Conservation (phyloP, 2,797 vertebrate species). For the Sternarchorhynchus goeldii region DNA sequence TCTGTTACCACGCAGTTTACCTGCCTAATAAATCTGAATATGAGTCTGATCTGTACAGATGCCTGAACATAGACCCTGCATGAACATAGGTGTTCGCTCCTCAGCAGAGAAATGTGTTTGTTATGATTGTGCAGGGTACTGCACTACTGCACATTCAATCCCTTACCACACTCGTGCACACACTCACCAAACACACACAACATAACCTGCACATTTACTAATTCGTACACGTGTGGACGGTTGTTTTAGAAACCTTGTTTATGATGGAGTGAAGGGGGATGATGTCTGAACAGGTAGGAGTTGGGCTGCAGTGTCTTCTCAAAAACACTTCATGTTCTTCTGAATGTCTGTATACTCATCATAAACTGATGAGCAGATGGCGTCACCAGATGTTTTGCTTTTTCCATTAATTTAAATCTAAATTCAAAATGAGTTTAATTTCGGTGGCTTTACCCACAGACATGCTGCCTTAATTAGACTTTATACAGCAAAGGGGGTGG, state of each 20-base stretch:
- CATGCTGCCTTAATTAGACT: not conserved
- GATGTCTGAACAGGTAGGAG: constrained; percentile 3
- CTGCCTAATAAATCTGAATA: too few relatives aligned
- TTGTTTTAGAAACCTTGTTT: not conserved
- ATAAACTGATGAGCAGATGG: not conserved
- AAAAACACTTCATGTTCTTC: not conserved
- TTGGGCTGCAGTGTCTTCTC: not conserved
- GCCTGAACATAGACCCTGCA: too few relatives aligned
- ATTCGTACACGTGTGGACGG: not conserved
- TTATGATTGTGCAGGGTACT: too few relatives aligned
- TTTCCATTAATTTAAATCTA: not conserved
- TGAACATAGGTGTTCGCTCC: too few relatives aligned
- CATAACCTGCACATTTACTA: too few relatives aligned
- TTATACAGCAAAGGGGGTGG: not conserved
- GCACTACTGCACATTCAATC: too few relatives aligned
- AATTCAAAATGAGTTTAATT: not conserved
- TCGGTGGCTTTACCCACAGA: not conserved
- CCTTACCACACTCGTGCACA: not conserved
- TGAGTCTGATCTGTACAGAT: too few relatives aligned
- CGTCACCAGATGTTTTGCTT: constrained; percentile 2
- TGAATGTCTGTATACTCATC: not conserved
- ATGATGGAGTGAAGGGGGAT: not conserved
- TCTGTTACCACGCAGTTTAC: too few relatives aligned
- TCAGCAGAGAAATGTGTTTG: too few relatives aligned
- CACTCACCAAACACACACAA: not conserved